Conservation (phyloP, 2,888 invertebrate genomes). For the Drosophila kambysellisi region DNA sequence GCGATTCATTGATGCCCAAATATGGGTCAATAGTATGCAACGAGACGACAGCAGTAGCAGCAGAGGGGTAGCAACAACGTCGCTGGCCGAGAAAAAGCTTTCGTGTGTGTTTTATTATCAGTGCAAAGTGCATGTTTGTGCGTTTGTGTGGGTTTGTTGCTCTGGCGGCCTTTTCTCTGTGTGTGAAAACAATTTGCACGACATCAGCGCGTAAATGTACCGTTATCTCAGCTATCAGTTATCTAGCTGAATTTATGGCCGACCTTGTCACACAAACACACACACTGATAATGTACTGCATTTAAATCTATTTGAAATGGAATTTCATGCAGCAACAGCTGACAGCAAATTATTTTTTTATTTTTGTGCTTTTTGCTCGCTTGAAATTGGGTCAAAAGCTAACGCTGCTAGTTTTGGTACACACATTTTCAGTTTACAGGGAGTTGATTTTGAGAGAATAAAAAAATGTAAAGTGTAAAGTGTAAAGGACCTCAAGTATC, state of each 20-base stretch:
- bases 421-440: slow-evolving; percentile 58
- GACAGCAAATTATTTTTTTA: slow-evolving; percentile 24
- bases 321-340: slow-evolving; percentile 58
- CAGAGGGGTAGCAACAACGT: not conserved
- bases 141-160: slow-evolving; percentile 51
- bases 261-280: slow-evolving; percentile 44
- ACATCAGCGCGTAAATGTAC: slow-evolving; percentile 64
- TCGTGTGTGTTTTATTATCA: slow-evolving; percentile 47
- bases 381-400: slow-evolving; percentile 65
- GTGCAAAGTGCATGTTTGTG: slow-evolving; percentile 31
- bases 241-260: slow-evolving; percentile 58
- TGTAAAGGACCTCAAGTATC: slow-evolving; percentile 40
- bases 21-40: slow-evolving; percentile 84
- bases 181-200: slow-evolving; percentile 55
- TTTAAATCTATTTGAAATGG: slow-evolving; percentile 51
- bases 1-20: slow-evolving; percentile 83
- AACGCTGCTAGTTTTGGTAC: slow-evolving; percentile 43
- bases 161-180: slow-evolving; percentile 20
- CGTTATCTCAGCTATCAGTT: slow-evolving; percentile 55
- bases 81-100: slow-evolving; percentile 31
- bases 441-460: slow-evolving; percentile 40
- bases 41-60: slow-evolving; percentile 40
- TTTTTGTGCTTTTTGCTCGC: slow-evolving; percentile 11
- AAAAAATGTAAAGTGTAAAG: not conserved
- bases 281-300: slow-evolving; percentile 51